A percentile compares a stretch with the other conserved stretches of the same genome.
These are phyloP conservation scores for Eleginops maclovinus DNA, from an alignment of 2,113 vertebrate species.

Conservation along the genomic window DNA sequence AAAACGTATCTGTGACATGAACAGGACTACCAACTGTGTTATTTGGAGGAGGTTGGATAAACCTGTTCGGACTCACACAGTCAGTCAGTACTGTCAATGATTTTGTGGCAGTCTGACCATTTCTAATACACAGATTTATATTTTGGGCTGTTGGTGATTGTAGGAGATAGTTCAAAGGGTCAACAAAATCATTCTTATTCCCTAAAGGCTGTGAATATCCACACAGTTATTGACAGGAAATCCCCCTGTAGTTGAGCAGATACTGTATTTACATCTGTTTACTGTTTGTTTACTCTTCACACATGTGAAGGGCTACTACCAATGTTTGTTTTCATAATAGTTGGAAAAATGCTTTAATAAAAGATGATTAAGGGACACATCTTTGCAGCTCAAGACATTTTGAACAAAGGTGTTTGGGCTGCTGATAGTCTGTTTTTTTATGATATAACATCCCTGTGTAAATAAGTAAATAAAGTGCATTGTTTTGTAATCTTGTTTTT, in stretches of 20 bases:
- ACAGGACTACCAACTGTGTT: neutral
- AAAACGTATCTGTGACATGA: neutral
- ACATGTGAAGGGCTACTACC: too few species aligned
- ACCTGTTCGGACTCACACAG: conserved; percentile 1
- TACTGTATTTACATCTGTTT: neutral
- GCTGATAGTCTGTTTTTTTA: neutral
- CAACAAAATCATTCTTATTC: neutral
- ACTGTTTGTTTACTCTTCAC: neutral
- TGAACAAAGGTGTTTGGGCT: neutral
- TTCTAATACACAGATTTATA: neutral
- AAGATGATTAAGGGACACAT: too few species aligned
- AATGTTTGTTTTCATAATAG: too few species aligned
- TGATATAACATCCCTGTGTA: neutral
- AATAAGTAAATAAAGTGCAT: too few species aligned
- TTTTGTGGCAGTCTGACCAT: neutral
- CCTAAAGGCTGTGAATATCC: neutral
- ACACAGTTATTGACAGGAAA: neutral
- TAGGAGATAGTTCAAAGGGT: neutral
- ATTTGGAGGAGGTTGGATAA: neutral
- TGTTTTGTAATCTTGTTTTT: too few species aligned
- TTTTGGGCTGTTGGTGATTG: neutral
- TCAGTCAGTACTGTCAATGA: neutral
- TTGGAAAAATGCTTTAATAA: too few species aligned
- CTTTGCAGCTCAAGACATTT: neutral
- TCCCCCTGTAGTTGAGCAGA: neutral